Evolutionary conservation across 2,113 vertebrate species (phyloP).

Genomic region (Lynx canadensis): DNA sequence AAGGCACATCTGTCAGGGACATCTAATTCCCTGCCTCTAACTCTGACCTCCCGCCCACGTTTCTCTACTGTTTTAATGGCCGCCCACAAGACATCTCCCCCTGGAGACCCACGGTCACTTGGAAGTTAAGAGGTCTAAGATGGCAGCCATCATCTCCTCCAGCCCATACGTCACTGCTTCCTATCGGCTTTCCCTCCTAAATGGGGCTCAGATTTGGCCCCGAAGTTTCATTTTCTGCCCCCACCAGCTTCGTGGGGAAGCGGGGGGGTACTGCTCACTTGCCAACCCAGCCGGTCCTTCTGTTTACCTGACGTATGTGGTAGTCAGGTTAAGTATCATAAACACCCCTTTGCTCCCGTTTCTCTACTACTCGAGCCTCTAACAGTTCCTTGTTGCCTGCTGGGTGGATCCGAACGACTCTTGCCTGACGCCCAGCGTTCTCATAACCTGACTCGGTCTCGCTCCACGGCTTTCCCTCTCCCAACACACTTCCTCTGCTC

Average conservation of each 20-base stretch:
- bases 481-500: not conserved
- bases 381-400: not conserved
- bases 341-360: not conserved
- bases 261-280: not conserved
- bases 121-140: not conserved
- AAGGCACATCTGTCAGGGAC: conserved; percentile 40
- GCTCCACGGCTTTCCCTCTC: not conserved
- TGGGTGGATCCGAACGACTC: not conserved
- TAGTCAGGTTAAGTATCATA: not conserved
- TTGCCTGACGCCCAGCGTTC: not conserved
- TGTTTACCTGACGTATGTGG: not conserved
- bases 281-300: not conserved
- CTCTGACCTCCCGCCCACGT: not conserved
- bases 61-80: not conserved
- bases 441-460: not conserved
- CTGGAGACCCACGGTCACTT: not conserved
- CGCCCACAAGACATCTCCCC: not conserved
- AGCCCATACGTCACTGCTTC: not conserved
- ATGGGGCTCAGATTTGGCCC: not conserved
- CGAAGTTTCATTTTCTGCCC: not conserved
- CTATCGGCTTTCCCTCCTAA: not conserved
- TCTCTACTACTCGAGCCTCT: not conserved
- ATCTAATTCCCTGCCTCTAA: not conserved
- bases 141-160: not conserved
- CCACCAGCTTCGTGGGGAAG: not conserved